Base-by-base conservation (phyloP, 1,140 invertebrate species). In the Triops cancriformis region DNA sequence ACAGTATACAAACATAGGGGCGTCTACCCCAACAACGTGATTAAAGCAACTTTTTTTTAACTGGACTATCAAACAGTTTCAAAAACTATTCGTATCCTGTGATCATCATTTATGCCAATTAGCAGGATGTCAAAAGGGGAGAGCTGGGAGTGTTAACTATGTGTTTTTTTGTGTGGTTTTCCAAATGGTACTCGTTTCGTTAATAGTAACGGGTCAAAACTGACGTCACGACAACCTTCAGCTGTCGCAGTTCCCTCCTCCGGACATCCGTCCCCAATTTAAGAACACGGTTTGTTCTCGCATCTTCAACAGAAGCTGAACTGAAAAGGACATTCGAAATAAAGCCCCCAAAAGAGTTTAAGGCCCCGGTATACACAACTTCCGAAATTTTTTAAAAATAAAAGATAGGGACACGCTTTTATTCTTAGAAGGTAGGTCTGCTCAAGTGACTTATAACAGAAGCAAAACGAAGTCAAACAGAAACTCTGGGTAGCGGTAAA, bases 101-200 rank as follows among this genome's bases (percentile, higher is more conserved):
- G 37, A 42, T 28, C 74, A 45, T 10, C 37, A n/a, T 45, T 75
- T 75, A 45, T 23, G 31, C 18, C 31, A 75, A 75, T 75, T 31
- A 37, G 23, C 7, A 31, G 37, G 43, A 75, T 23, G 31, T 75
- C 51, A 64, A 64, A 64, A 14, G 51, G 51, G 45, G 31, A 37
- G 31, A 37, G 31, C 31, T 37, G 31, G 51, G 51, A 64, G 51
- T 64, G 51, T 64, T 64, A 23, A 64, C 14, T 64, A 18, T 14
- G 9, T 64, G 23, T n/a, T 64, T 64, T n/a, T 18, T n/a, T n/a
- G n/a, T n/a, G n/a, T 37, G 51, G 10, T 14, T 64, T 64, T 64
- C 14, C 23, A 18, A 23, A n/a, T 64, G 51, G 51, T 14, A 64
- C 23, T 23, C 23, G 51, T 64, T 64, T 23, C 51, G 6, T 64